A percentile compares a stretch with the other conserved stretches of the same genome.
These are phyloP conservation scores for Drosophila watanabei DNA, from an alignment of 1,140 invertebrate genomes.

Conservation along the genomic window DNA sequence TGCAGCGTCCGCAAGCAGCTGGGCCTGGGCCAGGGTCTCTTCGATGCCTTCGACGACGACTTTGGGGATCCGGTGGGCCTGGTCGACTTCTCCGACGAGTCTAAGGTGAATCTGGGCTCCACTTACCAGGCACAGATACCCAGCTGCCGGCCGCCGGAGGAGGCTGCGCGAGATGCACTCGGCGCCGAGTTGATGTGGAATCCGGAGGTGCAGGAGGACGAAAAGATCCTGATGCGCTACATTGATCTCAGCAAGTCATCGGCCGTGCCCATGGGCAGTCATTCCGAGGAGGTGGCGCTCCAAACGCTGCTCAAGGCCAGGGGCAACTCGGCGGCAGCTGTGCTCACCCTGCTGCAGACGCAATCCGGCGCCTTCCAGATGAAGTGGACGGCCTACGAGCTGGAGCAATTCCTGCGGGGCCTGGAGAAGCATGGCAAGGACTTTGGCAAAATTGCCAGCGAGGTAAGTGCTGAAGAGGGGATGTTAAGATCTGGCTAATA, in stretches of 20 bases:
- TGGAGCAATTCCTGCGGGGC: slow-evolving; percentile 94
- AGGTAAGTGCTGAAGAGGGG: slow-evolving; percentile 87
- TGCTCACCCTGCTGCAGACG: slow-evolving; percentile 91
- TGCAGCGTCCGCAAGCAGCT: slow-evolving; percentile 73
- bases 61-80: slow-evolving; percentile 77
- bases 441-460: slow-evolving; percentile 94
- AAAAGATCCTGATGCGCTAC: slow-evolving; percentile 87
- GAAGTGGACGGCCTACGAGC: slow-evolving; percentile 95
- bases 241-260: slow-evolving; percentile 97
- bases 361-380: slow-evolving; percentile 90
- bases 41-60: slow-evolving; percentile 79
- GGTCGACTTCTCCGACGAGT: slow-evolving; percentile 83
- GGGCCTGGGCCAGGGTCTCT: slow-evolving; percentile 60
- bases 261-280: slow-evolving; percentile 94
- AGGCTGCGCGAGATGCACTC: slow-evolving; percentile 59
- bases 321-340: slow-evolving; percentile 95
- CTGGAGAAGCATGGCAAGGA: slow-evolving; percentile 97
- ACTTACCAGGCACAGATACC: slow-evolving; percentile 95
- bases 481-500: neutral
- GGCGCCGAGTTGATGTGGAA: slow-evolving; percentile 94
- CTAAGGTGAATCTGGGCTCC: slow-evolving; percentile 95
- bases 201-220: slow-evolving; percentile 88
- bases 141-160: slow-evolving; percentile 70
- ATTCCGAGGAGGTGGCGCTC: slow-evolving; percentile 97
- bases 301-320: slow-evolving; percentile 94